Conservation (phyloP, 2,113 vertebrate species). For the Ophthalmolycus amberensis region DNA sequence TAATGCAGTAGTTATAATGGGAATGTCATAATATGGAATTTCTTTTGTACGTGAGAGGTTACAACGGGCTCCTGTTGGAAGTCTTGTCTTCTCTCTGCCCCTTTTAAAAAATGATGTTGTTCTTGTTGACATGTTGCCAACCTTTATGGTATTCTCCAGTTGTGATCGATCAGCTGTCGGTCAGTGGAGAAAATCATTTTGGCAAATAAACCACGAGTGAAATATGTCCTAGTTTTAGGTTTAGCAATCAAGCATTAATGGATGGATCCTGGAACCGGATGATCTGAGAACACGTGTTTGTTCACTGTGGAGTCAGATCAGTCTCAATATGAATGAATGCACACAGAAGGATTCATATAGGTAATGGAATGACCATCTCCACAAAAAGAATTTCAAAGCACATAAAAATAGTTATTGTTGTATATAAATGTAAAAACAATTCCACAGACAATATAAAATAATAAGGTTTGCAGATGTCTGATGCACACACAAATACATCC, state of each 20-base stretch:
- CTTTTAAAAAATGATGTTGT: not conserved
- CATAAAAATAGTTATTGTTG: not conserved
- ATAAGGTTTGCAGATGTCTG: too few relatives aligned
- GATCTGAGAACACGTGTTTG: not conserved
- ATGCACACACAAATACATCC: too few relatives aligned
- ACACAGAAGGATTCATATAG: not conserved
- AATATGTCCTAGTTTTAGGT: conserved; percentile 6
- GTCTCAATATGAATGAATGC: not conserved
- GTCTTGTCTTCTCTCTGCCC: not conserved
- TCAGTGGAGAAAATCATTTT: not conserved
- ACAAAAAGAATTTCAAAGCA: not conserved
- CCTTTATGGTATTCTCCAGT: not conserved
- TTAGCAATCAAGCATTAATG: not conserved
- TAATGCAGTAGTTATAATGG: not conserved
- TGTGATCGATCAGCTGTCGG: not conserved
- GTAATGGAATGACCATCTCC: not conserved
- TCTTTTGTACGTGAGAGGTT: not conserved
- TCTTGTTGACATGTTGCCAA: not conserved
- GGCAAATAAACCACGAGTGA: not conserved
- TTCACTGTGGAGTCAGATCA: not conserved
- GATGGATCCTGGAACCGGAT: not conserved
- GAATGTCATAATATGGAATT: not conserved
- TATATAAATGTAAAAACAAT: not conserved
- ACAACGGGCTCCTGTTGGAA: conserved; percentile 16
- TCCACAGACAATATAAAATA: too few relatives aligned